Conservation (phyloP, 2,797 vertebrate genomes). For the Anas bahamensis region DNA sequence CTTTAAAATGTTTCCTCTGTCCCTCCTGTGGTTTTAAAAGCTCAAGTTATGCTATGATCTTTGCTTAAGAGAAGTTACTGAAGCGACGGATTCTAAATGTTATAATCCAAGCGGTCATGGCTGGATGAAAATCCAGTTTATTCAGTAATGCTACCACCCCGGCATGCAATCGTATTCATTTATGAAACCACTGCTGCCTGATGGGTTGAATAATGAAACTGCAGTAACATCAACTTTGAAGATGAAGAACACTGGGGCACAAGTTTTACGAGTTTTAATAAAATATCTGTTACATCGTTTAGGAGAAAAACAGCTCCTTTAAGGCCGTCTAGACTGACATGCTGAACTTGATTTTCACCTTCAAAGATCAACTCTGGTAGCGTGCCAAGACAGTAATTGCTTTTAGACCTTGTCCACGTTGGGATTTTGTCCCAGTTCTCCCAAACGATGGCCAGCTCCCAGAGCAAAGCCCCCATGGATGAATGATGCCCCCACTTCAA, state of each 20-base stretch:
- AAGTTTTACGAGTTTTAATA: neutral
- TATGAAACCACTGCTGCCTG: neutral
- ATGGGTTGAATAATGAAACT: constrained; percentile 6
- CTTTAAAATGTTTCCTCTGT: neutral
- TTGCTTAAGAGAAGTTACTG: constrained; percentile 29
- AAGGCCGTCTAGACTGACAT: neutral
- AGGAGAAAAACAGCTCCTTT: neutral
- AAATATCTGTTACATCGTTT: neutral
- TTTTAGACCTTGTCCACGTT: neutral
- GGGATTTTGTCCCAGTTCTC: neutral
- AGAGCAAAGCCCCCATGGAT: rapidly evolving
- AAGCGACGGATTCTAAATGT: neutral
- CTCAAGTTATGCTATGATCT: constrained; percentile 10
- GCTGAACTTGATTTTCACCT: neutral
- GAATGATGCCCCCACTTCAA: neutral
- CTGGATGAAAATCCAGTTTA: constrained; percentile 27
- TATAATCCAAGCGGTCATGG: constrained; percentile 5
- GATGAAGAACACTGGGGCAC: neutral
- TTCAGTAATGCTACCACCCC: neutral
- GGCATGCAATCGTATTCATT: neutral
- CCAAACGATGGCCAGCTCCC: neutral
- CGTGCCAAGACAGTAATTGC: neutral
- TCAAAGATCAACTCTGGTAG: neutral
- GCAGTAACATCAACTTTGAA: neutral
- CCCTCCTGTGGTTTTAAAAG: constrained; percentile 20